A percentile compares a stretch with the other conserved stretches of the same genome.
Conservation (phyloP, 2,797 vertebrate genomes). For the Cyclopterus lumpus region DNA sequence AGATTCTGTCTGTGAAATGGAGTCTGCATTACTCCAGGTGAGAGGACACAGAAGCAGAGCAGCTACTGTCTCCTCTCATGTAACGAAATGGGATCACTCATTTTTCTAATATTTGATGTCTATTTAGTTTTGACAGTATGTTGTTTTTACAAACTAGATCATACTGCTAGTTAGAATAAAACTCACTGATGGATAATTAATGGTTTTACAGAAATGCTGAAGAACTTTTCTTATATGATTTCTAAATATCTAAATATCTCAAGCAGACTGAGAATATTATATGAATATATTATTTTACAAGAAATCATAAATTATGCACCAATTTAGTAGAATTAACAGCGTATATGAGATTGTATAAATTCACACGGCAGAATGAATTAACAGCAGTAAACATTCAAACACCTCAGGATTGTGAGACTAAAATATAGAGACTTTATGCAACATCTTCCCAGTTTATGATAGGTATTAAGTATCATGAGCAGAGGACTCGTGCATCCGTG, state of each 20-base stretch:
- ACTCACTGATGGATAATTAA: constrained; percentile 11
- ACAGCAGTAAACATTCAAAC: constrained; percentile 41
- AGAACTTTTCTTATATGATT: not conserved
- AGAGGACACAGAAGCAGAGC: constrained; percentile 57
- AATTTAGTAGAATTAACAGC: constrained; percentile 23
- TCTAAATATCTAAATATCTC: constrained; percentile 10
- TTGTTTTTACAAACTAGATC: constrained; percentile 16
- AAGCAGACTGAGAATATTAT: constrained; percentile 2
- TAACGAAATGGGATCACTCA: not conserved
- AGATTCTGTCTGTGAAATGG: constrained; percentile 86
- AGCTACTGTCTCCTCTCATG: constrained; percentile 27
- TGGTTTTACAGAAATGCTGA: constrained; percentile 10
- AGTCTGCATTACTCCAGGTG: constrained; percentile 79
- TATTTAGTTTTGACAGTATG: constrained; percentile 17
- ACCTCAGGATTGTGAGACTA: constrained; percentile 39
- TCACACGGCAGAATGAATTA: constrained; percentile 37
- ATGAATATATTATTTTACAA: not conserved
- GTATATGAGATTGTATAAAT: constrained; percentile 35
- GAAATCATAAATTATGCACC: constrained; percentile 21
- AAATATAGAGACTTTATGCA: constrained; percentile 60
- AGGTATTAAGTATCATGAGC: constrained; percentile 71
- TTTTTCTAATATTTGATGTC: constrained; percentile 15
- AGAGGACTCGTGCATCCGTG: not conserved
- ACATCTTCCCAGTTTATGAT: constrained; percentile 63
- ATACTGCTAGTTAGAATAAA: not conserved